phyloP scores from a whole-genome alignment of 1,140 invertebrate genomes.

The Pectinophora gossypiella region DNA sequence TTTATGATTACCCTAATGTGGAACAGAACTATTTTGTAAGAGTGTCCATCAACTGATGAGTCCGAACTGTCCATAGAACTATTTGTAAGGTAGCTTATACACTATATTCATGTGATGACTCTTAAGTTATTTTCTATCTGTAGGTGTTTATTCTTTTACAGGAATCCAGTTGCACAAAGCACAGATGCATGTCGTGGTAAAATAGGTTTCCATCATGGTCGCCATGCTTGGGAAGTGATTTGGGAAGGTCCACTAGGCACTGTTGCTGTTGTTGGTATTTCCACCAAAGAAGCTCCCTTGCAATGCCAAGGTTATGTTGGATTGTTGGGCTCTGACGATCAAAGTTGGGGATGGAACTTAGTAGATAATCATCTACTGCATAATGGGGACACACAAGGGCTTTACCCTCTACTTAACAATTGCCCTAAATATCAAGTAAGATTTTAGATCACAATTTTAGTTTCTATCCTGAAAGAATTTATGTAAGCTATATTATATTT shows the following conservation, averaged over 20 bases:
- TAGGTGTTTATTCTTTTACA: constrained; percentile 53
- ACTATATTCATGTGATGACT: too few species aligned
- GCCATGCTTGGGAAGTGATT: constrained; percentile 98
- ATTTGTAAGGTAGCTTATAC: too few species aligned
- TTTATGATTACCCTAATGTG: too few species aligned
- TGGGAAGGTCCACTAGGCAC: constrained; percentile 99
- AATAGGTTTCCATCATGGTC: constrained; percentile 93
- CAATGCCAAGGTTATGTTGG: constrained; percentile 96
- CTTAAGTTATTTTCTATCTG: not conserved
- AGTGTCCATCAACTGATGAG: too few species aligned
- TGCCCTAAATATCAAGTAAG: constrained; percentile 97
- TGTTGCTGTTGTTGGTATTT: constrained; percentile 95
- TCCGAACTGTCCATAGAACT: too few species aligned
- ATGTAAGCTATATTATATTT: too few species aligned
- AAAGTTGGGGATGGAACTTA: constrained; percentile 99
- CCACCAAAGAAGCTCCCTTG: constrained; percentile 94
- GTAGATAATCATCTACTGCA: constrained; percentile 98
- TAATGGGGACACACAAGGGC: constrained; percentile 96
- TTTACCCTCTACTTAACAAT: constrained; percentile 97
- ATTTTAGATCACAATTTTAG: too few species aligned
- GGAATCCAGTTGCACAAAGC: constrained; percentile 98
- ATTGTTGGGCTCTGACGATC: constrained; percentile 94
- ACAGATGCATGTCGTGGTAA: constrained; percentile 97
- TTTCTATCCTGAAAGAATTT: too few species aligned
- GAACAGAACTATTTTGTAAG: too few species aligned